Evolutionary conservation across 2,888 invertebrate species (phyloP).

Genomic region (Eupithecia vulgata): DNA sequence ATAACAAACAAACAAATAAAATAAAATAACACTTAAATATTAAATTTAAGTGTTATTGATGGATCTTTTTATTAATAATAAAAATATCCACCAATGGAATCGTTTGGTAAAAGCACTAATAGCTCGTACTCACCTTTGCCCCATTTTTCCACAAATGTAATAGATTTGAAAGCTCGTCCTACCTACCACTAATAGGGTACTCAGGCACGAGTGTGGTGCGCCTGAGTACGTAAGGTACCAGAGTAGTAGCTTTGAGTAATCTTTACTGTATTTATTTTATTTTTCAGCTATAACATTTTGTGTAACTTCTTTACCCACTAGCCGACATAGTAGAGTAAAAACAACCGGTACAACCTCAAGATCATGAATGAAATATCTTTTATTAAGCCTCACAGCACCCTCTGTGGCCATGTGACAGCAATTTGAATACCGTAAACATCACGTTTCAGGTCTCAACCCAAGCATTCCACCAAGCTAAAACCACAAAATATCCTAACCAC

Average conservation of each 20-base stretch:
- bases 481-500: slow-evolving; percentile 54
- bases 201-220: too few relatives aligned
- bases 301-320: not conserved
- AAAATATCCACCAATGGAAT: too few relatives aligned
- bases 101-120: too few relatives aligned
- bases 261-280: not conserved
- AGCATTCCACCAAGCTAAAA: slow-evolving; percentile 61
- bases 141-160: not conserved
- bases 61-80: too few relatives aligned
- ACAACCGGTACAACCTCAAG: slow-evolving; percentile 11
- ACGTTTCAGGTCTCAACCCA: slow-evolving; percentile 69
- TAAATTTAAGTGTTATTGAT: too few relatives aligned
- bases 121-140: too few relatives aligned
- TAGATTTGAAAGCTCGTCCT: not conserved
- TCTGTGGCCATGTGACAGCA: slow-evolving; percentile 66
- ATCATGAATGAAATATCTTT: slow-evolving; percentile 54
- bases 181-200: not conserved
- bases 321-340: slow-evolving; percentile 6
- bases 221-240: too few relatives aligned
- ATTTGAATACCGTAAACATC: slow-evolving; percentile 78
- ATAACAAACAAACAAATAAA: too few relatives aligned
- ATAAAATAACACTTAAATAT: too few relatives aligned
- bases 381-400: slow-evolving; percentile 53
- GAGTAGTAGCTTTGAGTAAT: too few relatives aligned
- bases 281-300: not conserved